A percentile compares a stretch with the other conserved stretches of the same genome.
These are phyloP conservation scores for Platygyra sinensis DNA, from an alignment of 64 coral and sea anemone genomes.

Conservation along the genomic window DNA sequence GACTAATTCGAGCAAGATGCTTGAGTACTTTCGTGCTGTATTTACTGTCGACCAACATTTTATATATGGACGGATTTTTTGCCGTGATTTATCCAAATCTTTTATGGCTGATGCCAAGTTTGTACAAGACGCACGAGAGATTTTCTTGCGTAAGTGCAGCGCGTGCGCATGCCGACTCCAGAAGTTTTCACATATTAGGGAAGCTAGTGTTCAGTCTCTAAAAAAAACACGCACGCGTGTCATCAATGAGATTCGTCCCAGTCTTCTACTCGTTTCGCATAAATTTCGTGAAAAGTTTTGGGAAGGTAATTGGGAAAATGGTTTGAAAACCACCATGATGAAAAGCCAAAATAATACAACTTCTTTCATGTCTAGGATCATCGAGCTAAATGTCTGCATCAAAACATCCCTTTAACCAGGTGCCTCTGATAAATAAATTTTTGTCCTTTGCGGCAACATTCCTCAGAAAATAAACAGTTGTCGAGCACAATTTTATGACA, in stretches of 20 bases:
- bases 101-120: constrained; percentile 41
- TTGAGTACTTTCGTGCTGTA: constrained; percentile 45
- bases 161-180: constrained; percentile 6
- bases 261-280: neutral
- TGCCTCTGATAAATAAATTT: too few relatives aligned
- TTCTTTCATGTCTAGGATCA: too few relatives aligned
- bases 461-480: too few relatives aligned
- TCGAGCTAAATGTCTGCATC: too few relatives aligned
- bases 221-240: neutral
- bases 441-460: too few relatives aligned
- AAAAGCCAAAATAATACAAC: too few relatives aligned
- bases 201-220: neutral
- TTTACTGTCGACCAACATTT: constrained; percentile 46
- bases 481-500: too few relatives aligned
- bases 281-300: neutral
- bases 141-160: constrained; percentile 4
- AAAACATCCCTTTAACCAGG: too few relatives aligned
- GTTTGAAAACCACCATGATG: too few relatives aligned
- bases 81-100: neutral
- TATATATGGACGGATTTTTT: neutral
- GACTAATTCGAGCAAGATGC: constrained; percentile 19
- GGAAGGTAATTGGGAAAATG: too few relatives aligned
- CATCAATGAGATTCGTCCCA: neutral
- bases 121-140: constrained; percentile 25
- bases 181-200: constrained; percentile 5